Conservation (phyloP, 2,113 vertebrate species). For the Aptenodytes patagonicus region DNA sequence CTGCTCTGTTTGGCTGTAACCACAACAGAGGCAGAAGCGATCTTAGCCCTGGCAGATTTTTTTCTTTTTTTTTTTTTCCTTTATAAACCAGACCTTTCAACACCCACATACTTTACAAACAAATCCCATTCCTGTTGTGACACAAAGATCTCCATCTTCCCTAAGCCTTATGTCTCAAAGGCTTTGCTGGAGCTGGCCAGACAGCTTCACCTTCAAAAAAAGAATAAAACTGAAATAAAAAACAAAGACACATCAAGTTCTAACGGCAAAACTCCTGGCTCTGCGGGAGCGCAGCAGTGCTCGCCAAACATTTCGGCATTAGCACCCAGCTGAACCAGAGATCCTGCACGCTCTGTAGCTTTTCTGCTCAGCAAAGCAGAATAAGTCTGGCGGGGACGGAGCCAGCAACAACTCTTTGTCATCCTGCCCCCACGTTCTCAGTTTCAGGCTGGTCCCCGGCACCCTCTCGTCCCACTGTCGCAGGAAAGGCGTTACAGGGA, state of each 20-base stretch:
- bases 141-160: neutral
- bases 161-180: neutral
- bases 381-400: neutral
- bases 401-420: neutral
- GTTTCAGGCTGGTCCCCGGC: neutral
- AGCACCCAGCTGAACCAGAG: neutral
- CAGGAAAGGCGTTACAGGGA: neutral
- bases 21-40: neutral
- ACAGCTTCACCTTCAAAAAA: neutral
- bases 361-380: slow-evolving; percentile 38
- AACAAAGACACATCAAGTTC: neutral
- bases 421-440: neutral
- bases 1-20: neutral
- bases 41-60: neutral
- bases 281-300: neutral
- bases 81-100: slow-evolving; percentile 3
- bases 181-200: neutral
- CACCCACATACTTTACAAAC: neutral
- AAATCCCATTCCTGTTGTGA: neutral
- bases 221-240: neutral
- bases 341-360: neutral
- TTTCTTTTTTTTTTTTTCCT: neutral
- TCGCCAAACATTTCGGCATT: neutral
- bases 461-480: neutral
- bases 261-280: neutral